Conservation (phyloP, 2,113 vertebrate species). For the Chroicocephalus ridibundus region DNA sequence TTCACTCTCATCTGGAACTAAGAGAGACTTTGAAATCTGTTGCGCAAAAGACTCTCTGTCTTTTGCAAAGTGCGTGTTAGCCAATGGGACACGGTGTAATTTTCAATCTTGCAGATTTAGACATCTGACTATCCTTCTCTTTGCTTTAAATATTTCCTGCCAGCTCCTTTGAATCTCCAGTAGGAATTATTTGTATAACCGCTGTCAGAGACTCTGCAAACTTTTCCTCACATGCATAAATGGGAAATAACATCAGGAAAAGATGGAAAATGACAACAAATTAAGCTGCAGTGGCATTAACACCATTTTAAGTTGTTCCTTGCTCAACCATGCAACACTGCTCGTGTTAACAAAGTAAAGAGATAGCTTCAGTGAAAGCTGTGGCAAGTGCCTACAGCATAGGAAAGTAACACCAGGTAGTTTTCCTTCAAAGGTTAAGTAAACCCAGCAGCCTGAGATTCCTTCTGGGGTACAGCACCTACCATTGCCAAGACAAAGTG, state of each 20-base stretch:
- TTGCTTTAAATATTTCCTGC: background rate
- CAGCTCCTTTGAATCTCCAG: background rate
- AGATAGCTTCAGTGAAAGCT: background rate
- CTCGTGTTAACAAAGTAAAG: background rate
- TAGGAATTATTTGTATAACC: background rate
- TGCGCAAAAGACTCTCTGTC: background rate
- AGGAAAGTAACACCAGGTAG: background rate
- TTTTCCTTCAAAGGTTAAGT: background rate
- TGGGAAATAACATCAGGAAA: background rate
- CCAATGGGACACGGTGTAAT: background rate
- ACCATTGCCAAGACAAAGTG: background rate
- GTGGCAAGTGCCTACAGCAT: rapidly evolving
- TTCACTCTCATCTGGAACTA: background rate
- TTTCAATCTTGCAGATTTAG: background rate
- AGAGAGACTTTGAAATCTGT: background rate
- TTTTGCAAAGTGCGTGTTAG: background rate
- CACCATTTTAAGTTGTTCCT: background rate
- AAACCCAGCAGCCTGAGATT: background rate
- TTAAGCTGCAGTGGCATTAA: background rate
- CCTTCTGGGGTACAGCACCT: background rate
- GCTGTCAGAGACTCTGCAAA: background rate
- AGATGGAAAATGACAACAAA: background rate
- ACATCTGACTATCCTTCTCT: background rate
- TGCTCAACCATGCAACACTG: rapidly evolving
- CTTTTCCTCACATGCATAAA: background rate